Percentiles rank a stretch among this genome's conserved stretches.
phyloP scores from a whole-genome alignment of 2,888 invertebrate genomes.

The Apamea sordens region DNA sequence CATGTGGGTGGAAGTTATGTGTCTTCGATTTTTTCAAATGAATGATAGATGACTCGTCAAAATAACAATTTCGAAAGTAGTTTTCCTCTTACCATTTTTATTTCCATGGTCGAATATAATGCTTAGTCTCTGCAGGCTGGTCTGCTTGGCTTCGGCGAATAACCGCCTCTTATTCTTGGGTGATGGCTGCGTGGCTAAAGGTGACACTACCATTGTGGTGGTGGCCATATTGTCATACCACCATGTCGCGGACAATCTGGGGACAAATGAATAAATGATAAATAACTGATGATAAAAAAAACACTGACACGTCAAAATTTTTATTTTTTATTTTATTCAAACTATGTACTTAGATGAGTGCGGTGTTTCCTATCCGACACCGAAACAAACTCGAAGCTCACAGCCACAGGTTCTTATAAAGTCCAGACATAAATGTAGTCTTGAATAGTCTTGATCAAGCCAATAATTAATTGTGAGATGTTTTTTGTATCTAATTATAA shows the following conservation, averaged over 20 bases:
- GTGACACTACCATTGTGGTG: constrained; percentile 86
- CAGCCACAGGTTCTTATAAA: neutral
- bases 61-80: neutral
- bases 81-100: constrained; percentile 80
- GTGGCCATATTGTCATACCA: constrained; percentile 79
- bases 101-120: constrained; percentile 87
- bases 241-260: constrained; percentile 63
- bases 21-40: neutral
- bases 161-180: constrained; percentile 85
- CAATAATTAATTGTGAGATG: neutral
- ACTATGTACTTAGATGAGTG: neutral
- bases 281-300: neutral
- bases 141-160: constrained; percentile 87
- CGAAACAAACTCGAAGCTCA: neutral
- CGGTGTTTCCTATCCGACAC: neutral
- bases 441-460: neutral
- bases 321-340: neutral
- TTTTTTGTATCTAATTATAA: too few species aligned
- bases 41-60: neutral
- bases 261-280: constrained; percentile 19
- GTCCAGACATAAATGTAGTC: neutral
- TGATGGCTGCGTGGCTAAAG: constrained; percentile 83
- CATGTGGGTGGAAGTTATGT: neutral
- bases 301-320: neutral
- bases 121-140: constrained; percentile 85